Evolutionary conservation across 2,113 vertebrate species (phyloP), one percentile per base, ranked within the genome.

Genomic region (Callorhinus ursinus): DNA sequence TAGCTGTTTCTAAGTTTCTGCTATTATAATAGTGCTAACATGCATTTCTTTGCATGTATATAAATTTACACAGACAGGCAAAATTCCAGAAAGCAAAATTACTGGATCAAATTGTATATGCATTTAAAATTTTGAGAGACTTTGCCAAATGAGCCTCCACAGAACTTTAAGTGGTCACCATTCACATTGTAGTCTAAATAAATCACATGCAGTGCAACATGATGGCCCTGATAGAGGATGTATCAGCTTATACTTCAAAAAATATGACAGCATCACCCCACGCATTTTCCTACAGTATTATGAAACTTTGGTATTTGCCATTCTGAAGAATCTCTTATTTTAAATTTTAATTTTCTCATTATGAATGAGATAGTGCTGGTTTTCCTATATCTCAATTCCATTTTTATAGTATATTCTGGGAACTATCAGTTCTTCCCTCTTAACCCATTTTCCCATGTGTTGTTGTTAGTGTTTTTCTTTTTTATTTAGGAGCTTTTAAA

Each of bases 11-110:
- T 81, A n/a, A 22, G 79, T 15, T 92, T 67, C 81, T 89, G 51
- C 80, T 63, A 28, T 55, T 81, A 21, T 88, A 51, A 65, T 15
- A 71, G 19, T 86, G 39, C 80, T 91, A 88, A 57, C 1, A 28
- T 88, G 36, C 33, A 96, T 85, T 96, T 93, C 85, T 96, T 93
- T 93, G 19, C n/a, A 49, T 42, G 53, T n/a, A 26, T 55, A 81
- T 90, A 83, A 72, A 59, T 82, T 82, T 79, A 71, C 12, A 82
- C 33, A n/a, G 31, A 15, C 6, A 67, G 76, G 49, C 61, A 55
- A 84, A 82, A 69, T 46, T 80, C 57, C 63, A 90, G 86, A 71
- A 72, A 90, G 81, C 33, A 95, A 83, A 93, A 77, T 90, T 28
- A 80, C 2, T 93, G 42, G 24, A 69, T 90, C 36, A 49, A 76